phyloP scores from a whole-genome alignment of 2,113 vertebrate genomes.

The Melospiza melodia region DNA sequence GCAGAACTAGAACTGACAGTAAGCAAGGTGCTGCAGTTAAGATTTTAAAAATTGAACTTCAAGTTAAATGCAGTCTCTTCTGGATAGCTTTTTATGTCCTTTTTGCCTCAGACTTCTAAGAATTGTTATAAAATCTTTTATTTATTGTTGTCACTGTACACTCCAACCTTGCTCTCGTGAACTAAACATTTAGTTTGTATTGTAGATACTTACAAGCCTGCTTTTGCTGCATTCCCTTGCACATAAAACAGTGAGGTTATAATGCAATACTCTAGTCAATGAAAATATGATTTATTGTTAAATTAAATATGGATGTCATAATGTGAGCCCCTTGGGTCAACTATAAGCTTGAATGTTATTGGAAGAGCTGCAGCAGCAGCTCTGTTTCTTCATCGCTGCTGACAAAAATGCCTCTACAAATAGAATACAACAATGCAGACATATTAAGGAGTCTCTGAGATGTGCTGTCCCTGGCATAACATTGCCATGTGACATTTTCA shows the following conservation, averaged over 20 bases:
- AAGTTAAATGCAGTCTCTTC: neutral
- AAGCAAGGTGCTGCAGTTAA: constrained; percentile 2
- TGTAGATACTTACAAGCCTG: neutral
- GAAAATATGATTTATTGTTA: constrained; percentile 65
- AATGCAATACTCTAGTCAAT: constrained; percentile 10
- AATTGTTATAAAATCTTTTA: constrained; percentile 4
- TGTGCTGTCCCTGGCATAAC: constrained; percentile 43
- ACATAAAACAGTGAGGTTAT: constrained; percentile 10
- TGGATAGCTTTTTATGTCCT: neutral
- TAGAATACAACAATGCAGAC: constrained; percentile 50
- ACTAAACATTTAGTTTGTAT: neutral
- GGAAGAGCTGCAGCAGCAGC: constrained; percentile 17
- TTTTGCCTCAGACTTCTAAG: neutral
- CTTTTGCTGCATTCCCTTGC: constrained; percentile 37
- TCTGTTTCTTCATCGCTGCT: constrained; percentile 21
- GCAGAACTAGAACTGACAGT: constrained; percentile 29
- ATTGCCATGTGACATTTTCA: constrained; percentile 44
- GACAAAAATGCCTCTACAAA: constrained; percentile 44
- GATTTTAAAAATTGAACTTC: neutral
- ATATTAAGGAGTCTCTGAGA: constrained; percentile 47
- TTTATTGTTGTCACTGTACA: neutral
- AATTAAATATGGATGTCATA: constrained; percentile 59
- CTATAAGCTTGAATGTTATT: constrained; percentile 4
- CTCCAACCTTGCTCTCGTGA: constrained; percentile 21
- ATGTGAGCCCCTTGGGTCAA: constrained; percentile 18